Base-by-base conservation (phyloP, 2,888 invertebrate species). In the Epinotia ramella region DNA sequence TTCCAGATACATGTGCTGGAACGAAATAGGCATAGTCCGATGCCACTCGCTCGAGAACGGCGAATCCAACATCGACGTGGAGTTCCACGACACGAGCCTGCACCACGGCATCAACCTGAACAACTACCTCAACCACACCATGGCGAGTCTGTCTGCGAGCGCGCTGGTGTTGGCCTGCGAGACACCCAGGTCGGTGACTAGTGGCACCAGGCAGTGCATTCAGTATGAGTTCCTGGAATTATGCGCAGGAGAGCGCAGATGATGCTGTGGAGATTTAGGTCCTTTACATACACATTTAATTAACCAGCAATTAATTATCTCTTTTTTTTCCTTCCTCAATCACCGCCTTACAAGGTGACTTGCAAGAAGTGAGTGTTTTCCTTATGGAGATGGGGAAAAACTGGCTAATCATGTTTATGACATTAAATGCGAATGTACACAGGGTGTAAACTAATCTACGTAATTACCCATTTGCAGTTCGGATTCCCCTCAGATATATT, bases 101-200 rank as follows among this genome's bases (percentile, higher is more conserved):
- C 99, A 99, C 87, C 98, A 98, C 86, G 96, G 98, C 28, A 96
- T 99, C 87, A 98, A 98, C 87, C 95, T 99, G 79, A 96, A 96
- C 83, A 99, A 99, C 93, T 96, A 96, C 84, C 92, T 96, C 59
- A 96, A 96, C 79, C 98, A 99, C 90, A 96, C 96, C 1, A 96
- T 99, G 96, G 99, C 98, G 12, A 97, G 98, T 77, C 90, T 99
- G 73, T 98, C 98, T 9, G 92, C 95, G 0, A 95, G 97, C 77
- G 98, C 97, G 11, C 92, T 99, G 2, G 97, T 97, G 0, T 91
- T 99, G 77, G 98, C 98, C 4, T 96, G 96, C 77, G 96, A 96
- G 78, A 94, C 94, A 16, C 95, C 96, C 9, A 97, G 96, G 96
- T 96, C 93, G 84, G 81, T 53, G 6, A 49, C 6, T 16, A 49